A percentile compares a stretch with the other conserved stretches of the same genome.
Conservation (phyloP, 2,113 vertebrate species). For the Paradoxurus hermaphroditus region DNA sequence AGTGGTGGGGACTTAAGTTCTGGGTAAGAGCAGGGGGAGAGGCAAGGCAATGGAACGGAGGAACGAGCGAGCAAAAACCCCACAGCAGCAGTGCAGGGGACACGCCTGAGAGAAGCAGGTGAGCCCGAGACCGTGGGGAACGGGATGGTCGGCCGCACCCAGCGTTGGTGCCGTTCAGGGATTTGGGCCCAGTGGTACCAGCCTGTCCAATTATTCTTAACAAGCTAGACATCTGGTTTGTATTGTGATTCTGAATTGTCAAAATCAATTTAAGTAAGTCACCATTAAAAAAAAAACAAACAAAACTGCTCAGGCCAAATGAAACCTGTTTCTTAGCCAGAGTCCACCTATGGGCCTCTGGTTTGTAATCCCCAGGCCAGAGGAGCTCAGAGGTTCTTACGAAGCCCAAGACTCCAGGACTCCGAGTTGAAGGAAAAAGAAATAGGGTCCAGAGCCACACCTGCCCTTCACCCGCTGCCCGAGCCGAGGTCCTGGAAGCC, state of each 20-base stretch:
- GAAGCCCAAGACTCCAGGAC: neutral
- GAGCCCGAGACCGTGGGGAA: accelerated
- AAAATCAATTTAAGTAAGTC: neutral
- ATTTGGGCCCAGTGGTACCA: no score
- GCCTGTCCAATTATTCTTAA: neutral
- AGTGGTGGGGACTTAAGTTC: neutral
- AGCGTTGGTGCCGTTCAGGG: accelerated
- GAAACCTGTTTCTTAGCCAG: neutral
- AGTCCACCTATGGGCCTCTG: neutral
- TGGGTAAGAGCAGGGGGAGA: no score
- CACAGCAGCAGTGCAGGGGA: neutral
- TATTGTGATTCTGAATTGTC: neutral
- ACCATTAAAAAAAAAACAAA: neutral
- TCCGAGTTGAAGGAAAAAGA: neutral
- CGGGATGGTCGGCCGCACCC: accelerated
- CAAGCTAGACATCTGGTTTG: neutral
- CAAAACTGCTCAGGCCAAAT: neutral
- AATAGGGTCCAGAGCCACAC: neutral
- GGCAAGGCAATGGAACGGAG: neutral
- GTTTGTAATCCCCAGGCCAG: no score
- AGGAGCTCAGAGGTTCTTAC: neutral
- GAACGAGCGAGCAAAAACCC: neutral
- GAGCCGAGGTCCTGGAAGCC: neutral
- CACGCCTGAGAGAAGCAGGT: neutral
- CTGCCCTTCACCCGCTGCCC: neutral